Evolutionary conservation across 2,113 vertebrate species (phyloP).

Genomic region (Microcebus ravelobensis): DNA sequence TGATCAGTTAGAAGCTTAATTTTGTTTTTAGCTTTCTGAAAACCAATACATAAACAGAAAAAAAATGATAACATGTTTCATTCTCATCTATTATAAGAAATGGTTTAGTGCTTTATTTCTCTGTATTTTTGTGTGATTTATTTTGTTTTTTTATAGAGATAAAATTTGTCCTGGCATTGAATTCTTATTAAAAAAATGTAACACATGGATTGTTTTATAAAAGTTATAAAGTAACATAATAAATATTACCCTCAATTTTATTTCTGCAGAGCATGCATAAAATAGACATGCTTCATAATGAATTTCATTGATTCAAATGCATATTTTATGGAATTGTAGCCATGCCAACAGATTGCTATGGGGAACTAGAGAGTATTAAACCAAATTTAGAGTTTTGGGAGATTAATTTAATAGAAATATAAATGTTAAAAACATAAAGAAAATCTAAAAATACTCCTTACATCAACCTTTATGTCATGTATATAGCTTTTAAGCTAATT

Average conservation of each 20-base stretch:
- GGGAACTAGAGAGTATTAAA: constrained; percentile 12
- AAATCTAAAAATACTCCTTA: background rate
- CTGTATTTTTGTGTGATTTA: background rate
- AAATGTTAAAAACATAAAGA: background rate
- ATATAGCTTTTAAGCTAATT: background rate
- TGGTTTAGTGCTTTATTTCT: background rate
- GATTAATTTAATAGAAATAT: constrained; percentile 20
- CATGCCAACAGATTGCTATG: background rate
- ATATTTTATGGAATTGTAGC: background rate
- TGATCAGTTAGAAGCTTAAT: background rate
- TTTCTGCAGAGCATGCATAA: constrained; percentile 1
- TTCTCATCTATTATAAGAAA: background rate
- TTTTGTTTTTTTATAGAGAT: background rate
- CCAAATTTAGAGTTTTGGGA: background rate
- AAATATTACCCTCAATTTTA: constrained; percentile 35
- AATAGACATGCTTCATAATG: constrained; percentile 16
- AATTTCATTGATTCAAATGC: background rate
- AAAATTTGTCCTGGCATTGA: background rate
- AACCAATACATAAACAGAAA: background rate
- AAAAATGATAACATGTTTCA: background rate
- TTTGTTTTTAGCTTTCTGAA: background rate
- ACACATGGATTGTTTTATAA: constrained; percentile 23
- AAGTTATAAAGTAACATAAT: constrained; percentile 34
- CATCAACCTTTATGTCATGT: background rate
- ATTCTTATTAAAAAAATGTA: constrained; percentile 19